These are phyloP conservation scores for Chrysina gloriosa DNA, from an alignment of 2,888 invertebrate species.

Conservation along the genomic window DNA sequence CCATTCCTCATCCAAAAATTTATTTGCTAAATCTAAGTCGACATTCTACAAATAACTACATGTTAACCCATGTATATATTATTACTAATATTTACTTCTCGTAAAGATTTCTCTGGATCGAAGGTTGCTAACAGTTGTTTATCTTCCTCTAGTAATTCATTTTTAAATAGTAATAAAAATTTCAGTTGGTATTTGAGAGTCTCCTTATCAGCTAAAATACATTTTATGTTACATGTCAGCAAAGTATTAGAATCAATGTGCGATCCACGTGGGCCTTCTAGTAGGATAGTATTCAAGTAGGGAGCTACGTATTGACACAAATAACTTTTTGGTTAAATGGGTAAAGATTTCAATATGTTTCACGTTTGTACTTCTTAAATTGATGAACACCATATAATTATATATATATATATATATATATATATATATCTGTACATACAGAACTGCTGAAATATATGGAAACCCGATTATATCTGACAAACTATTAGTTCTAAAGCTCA, in stretches of 20 bases:
- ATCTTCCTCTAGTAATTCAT: conserved; percentile 57
- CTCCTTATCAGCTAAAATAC: conserved; percentile 47
- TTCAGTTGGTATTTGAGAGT: conserved; percentile 60
- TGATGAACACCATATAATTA: too few species aligned
- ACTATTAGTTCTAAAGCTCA: too few species aligned
- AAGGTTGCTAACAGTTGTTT: background rate
- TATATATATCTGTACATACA: too few species aligned
- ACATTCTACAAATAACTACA: conserved; percentile 54
- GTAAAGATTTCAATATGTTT: too few species aligned
- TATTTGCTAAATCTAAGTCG: conserved; percentile 70
- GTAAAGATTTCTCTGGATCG: background rate
- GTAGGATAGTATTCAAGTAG: too few species aligned
- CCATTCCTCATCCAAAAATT: conserved; percentile 69
- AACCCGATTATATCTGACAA: too few species aligned
- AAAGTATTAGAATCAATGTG: background rate
- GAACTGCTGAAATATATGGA: too few species aligned
- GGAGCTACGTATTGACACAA: too few species aligned
- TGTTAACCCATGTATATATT: background rate
- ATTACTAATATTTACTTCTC: background rate
- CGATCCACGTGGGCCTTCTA: too few species aligned
- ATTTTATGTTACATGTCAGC: background rate
- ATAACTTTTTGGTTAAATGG: too few species aligned
- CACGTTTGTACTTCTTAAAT: too few species aligned
- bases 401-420: too few species aligned
- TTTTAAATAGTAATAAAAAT: conserved; percentile 70